Conservation (phyloP, 2,797 vertebrate genomes). For the Chelmon rostratus region DNA sequence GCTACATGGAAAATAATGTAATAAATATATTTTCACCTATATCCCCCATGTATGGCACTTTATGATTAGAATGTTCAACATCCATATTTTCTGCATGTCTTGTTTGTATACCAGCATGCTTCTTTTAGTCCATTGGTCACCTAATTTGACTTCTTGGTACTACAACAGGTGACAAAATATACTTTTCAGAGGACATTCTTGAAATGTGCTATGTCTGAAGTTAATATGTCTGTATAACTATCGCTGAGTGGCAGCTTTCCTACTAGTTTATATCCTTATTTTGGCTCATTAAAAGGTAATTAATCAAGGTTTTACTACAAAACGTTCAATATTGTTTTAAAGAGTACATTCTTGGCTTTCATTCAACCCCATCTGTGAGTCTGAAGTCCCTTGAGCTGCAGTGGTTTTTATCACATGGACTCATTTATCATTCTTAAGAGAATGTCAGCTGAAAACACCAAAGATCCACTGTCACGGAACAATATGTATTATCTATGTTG, state of each 20-base stretch:
- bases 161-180: not conserved
- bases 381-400: not conserved
- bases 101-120: not conserved
- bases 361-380: too few species aligned
- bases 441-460: not conserved
- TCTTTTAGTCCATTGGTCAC: not conserved
- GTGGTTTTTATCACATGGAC: not conserved
- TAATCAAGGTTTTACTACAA: not conserved
- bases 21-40: conserved; percentile 13
- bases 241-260: not conserved
- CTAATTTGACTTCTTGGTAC: not conserved
- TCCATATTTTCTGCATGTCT: not conserved
- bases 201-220: not conserved
- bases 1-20: not conserved
- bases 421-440: not conserved
- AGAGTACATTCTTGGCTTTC: not conserved
- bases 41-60: not conserved
- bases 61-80: not conserved
- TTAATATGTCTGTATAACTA: not conserved
- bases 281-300: not conserved
- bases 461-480: not conserved
- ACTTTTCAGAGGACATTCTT: not conserved
- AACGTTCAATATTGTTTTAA: too few species aligned
- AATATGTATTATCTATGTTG: too few species aligned
- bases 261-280: not conserved